These are phyloP conservation scores for Desoria tigrina DNA, from an alignment of 2,888 invertebrate species.

Conservation along the genomic window DNA sequence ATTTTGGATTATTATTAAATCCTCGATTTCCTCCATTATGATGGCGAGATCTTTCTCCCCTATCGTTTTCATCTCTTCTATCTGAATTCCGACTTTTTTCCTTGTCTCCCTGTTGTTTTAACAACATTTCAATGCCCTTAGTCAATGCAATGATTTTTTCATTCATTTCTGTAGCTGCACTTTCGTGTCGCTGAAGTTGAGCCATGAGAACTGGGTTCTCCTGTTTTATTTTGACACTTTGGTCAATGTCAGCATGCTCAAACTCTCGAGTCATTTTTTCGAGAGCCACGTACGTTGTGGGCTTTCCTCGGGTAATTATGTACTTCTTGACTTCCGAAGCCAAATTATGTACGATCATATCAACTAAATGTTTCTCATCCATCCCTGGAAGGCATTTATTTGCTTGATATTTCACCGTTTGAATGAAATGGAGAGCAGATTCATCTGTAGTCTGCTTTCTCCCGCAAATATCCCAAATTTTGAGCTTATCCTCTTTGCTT, in stretches of 20 bases:
- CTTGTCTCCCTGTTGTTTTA: background rate
- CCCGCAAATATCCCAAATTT: slow-evolving; percentile 3
- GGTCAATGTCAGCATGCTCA: background rate
- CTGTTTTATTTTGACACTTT: background rate
- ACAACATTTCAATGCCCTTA: background rate
- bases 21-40: slow-evolving; percentile 10
- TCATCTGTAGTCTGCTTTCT: background rate
- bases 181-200: background rate
- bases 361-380: background rate
- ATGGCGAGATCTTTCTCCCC: no score
- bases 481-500: background rate
- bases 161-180: background rate
- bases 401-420: background rate
- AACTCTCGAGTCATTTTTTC: background rate
- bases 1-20: slow-evolving; percentile 6
- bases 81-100: no score
- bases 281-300: background rate
- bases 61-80: no score
- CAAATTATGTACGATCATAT: background rate
- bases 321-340: background rate
- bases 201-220: background rate
- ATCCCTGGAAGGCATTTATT: background rate
- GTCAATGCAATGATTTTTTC: background rate
- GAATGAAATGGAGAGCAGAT: background rate
- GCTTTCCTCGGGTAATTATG: slow-evolving; percentile 6